Percentiles rank a stretch among this genome's conserved stretches.
phyloP scores from a whole-genome alignment of 2,113 vertebrate species.

The Grallaria varia region DNA sequence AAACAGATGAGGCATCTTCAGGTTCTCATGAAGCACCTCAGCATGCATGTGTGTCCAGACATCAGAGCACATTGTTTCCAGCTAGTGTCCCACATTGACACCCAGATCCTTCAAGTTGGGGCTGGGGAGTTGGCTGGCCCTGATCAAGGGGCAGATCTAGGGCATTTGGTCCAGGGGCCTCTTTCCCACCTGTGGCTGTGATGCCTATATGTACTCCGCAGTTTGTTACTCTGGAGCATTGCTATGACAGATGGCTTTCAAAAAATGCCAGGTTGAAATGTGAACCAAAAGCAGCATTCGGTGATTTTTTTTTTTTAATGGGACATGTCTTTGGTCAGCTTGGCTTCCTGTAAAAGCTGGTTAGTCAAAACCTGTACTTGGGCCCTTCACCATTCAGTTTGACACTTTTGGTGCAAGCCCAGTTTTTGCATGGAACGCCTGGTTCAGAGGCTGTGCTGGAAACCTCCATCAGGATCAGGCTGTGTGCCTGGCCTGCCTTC shows the following conservation, averaged over 20 bases:
- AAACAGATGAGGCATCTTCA: not conserved
- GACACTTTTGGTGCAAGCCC: not conserved
- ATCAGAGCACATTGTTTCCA: not conserved
- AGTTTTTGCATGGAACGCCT: slow-evolving; percentile 13
- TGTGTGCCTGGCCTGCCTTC: not conserved
- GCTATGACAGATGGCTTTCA: slow-evolving; percentile 55
- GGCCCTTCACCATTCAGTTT: not conserved
- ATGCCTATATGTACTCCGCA: not conserved
- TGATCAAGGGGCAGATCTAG: not conserved
- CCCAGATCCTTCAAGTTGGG: not conserved
- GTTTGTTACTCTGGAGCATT: not conserved
- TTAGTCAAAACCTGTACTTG: not conserved
- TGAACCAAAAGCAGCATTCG: slow-evolving; percentile 43
- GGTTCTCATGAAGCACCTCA: not conserved
- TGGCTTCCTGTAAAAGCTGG: not conserved
- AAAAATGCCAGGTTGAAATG: slow-evolving; percentile 59
- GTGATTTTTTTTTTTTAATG: not conserved
- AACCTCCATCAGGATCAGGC: not conserved
- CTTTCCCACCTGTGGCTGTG: not conserved
- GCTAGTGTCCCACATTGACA: not conserved
- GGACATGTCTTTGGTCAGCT: slow-evolving; percentile 1
- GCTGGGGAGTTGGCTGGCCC: not conserved
- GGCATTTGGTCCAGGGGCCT: not conserved
- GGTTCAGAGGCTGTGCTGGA: not conserved
- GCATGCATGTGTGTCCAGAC: not conserved